Evolutionary conservation across 1,140 invertebrate genomes (phyloP).

Genomic region (Mizuhopecten yessoensis): DNA sequence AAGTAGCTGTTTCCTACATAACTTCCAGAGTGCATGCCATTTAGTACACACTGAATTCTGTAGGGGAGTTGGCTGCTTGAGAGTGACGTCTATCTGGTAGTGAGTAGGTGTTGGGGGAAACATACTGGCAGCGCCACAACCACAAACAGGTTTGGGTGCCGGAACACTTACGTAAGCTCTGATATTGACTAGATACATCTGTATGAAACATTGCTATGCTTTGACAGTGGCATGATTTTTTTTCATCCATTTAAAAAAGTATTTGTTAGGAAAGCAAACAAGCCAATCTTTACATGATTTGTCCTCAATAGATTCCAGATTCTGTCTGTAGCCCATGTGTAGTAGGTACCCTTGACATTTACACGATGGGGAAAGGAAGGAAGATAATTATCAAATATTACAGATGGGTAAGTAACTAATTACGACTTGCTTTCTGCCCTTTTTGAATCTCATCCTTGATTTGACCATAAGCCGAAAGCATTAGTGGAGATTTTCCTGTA

Average conservation of each 20-base stretch:
- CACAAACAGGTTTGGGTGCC: neutral
- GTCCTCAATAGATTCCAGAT: neutral
- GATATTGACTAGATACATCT: conserved; percentile 17
- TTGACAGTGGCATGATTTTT: neutral
- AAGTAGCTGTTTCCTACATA: conserved; percentile 34
- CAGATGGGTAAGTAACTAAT: conserved; percentile 3
- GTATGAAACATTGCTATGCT: neutral
- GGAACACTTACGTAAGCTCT: neutral
- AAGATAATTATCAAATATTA: conserved; percentile 30
- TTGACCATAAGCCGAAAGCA: conserved; percentile 7
- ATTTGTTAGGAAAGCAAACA: neutral
- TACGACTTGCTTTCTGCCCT: conserved; percentile 23
- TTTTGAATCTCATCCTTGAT: conserved; percentile 18
- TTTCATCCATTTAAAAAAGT: neutral
- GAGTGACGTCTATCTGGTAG: neutral
- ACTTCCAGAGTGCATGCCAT: neutral
- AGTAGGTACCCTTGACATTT: neutral
- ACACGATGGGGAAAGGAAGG: neutral
- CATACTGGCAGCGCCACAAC: neutral
- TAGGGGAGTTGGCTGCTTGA: neutral
- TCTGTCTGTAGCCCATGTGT: neutral
- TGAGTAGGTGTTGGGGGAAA: neutral
- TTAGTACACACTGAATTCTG: neutral
- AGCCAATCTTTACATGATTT: neutral
- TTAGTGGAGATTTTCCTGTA: neutral